Conservation (phyloP, 2,113 vertebrate species). For the Phyllostomus hastatus region DNA sequence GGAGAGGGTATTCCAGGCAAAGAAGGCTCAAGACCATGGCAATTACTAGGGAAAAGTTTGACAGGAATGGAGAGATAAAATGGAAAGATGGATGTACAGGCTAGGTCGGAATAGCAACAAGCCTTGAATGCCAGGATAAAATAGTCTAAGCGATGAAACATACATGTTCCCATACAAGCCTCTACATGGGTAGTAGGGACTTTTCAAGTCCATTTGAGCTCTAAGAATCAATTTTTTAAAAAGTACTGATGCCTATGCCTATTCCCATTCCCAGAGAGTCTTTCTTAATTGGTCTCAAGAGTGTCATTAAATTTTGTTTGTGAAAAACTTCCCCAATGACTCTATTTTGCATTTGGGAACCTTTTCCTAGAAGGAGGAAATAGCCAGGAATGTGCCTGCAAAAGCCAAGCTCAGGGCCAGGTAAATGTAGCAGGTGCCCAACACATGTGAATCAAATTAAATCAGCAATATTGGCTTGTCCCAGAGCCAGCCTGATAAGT, state of each 20-base stretch:
- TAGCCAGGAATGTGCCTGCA: conserved; percentile 1
- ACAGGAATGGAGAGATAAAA: not conserved
- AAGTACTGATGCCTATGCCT: conserved; percentile 7
- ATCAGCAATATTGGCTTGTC: conserved; percentile 52
- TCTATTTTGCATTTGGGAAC: not conserved
- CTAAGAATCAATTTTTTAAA: conserved; percentile 32
- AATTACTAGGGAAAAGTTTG: not conserved
- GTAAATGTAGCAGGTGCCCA: conserved; percentile 58
- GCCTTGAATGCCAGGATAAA: not conserved
- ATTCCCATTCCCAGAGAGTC: not conserved
- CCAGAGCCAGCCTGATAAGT: conserved; percentile 58
- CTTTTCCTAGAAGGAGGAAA: conserved; percentile 11
- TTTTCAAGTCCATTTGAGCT: not conserved
- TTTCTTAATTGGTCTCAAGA: conserved; percentile 14
- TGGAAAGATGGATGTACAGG: not conserved
- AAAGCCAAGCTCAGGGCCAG: conserved; percentile 18
- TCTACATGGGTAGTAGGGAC: not conserved
- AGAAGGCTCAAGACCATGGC: not conserved
- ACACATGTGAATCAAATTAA: conserved; percentile 51
- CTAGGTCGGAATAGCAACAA: not conserved
- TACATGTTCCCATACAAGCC: not conserved
- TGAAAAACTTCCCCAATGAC: conserved; percentile 18
- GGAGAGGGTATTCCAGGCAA: not conserved
- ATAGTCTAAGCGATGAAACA: not conserved
- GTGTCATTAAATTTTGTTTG: not conserved